Evolutionary conservation across 2,888 invertebrate species (phyloP), one percentile per base, ranked within the genome.

Genomic region (Eristalinus sepulchralis): DNA sequence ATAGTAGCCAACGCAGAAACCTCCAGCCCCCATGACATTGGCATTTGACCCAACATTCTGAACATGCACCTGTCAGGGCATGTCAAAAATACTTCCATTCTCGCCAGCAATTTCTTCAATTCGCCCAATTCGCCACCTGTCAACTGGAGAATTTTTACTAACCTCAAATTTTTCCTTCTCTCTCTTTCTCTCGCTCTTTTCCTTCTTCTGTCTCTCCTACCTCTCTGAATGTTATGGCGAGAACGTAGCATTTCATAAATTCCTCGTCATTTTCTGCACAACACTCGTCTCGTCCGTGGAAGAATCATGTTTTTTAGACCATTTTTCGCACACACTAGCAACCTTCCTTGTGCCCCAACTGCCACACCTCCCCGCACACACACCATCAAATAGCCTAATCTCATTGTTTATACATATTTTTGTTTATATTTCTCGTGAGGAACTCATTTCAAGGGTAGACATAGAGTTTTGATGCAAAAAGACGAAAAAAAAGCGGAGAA

Each of bases 201-300:
- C 57, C 10, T 64, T 33, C 55, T 70, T 72, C 59, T 60, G 55
- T 17, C 39, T n/a, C 17, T 17, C 5, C 8, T 17, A n/a, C n/a
- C n/a, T 47, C 47, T 47, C 47, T 17, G 47, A 80, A 77, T 68
- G 66, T 57, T 62, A 83, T 62, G 63, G 57, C n/a, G 33, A 53
- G 63, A 72, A 66, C 66, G 79, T 67, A 75, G 31, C 63, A 83
- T 83, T 83, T 83, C 79, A 75, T 83, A 79, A 83, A 78, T 83
- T 83, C 78, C 53, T 66, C 17, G 47, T n/a, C 47, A 6, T 20
- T 6, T 8, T 47, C 62, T 67, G 53, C 34, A 4, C 36, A 27
- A 5, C 17, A 27, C 3, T 22, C 24, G 36, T 3, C 34, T 62
- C 27, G 9, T 24, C 13, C 6, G 6, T 31, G 24, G 57, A 59